Base-by-base conservation (phyloP, 2,888 invertebrate genomes). In the Ceratothoa steindachneri region DNA sequence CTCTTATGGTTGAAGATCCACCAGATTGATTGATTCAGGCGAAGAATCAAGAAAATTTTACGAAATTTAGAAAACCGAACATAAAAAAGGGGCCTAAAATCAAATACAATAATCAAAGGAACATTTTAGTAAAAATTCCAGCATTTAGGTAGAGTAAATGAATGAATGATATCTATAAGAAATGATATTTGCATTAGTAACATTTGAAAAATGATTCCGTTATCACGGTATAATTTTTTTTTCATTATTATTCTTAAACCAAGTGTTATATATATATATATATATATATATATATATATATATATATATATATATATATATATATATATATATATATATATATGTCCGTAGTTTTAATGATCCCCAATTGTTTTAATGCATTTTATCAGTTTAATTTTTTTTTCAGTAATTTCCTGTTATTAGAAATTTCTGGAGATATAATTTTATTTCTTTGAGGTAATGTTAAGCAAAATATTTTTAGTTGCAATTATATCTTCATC, bases 1-100 rank as follows among this genome's bases (percentile, higher is more conserved):
- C 74, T 53, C 66, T 76, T 22, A 79, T 79, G 74, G 64, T 75
- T 3, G 79, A 79, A 41, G 79, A 79, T 55, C 79, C 79, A 7
- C 76, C 79, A 4, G 79, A 79, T 64, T 24, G 79, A n/a, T 75
- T 76, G 7, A 29, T 79, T 41, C 76, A 74, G 22, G 74, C 76
- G 12, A 72, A 72, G 31, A 79, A 79, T 53, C 76, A 76, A 67
- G 79, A 76, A 15, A 74, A 76, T 67, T 27, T 79, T 15, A n/a
- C n/a, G n/a, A 65, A 74, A 5, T 66, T 70, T 7, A 66, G 79
- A 28, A 73, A 74, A 52, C 75, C 30, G 15, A 67, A 71, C 27
- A 67, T 72, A 53, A 72, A 2, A 29, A 67, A 68, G 52, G 51
- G 22, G 0, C 76, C 76, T 9, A 79, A 79, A 53, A 72, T 73